Conservation (phyloP, 2,113 vertebrate genomes). For the Alces alces region DNA sequence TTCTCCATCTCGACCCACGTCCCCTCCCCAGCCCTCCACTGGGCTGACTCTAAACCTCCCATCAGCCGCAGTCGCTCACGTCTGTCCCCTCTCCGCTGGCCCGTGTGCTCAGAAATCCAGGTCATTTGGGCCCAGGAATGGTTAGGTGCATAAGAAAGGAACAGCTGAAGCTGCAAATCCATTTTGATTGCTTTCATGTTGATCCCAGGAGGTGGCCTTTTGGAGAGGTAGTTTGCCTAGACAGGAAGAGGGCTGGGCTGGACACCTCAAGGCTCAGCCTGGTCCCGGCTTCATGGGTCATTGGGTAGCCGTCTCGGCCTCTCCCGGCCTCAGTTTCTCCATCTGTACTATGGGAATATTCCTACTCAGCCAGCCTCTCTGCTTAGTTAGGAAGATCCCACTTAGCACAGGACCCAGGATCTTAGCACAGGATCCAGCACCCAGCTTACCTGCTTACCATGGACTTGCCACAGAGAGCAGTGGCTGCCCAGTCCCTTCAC, state of each 20-base stretch:
- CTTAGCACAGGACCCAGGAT: neutral
- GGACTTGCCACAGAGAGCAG: neutral
- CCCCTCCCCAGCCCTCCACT: rapidly evolving
- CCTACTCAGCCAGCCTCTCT: neutral
- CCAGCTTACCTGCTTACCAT: neutral
- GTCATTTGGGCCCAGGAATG: neutral
- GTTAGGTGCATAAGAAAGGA: neutral
- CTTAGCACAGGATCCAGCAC: no score
- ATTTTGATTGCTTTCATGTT: neutral
- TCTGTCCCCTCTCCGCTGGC: neutral
- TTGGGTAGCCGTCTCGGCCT: neutral
- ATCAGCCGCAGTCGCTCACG: rapidly evolving
- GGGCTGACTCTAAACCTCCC: neutral
- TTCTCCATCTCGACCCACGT: neutral
- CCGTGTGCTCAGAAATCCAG: neutral
- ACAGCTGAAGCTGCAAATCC: neutral
- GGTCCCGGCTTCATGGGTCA: neutral
- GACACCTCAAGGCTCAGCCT: neutral
- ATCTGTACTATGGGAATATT: neutral
- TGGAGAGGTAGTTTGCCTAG: neutral
- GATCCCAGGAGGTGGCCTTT: neutral
- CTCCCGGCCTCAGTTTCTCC: neutral
- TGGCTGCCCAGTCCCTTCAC: neutral
- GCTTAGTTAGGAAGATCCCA: neutral
- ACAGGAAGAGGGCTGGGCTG: no score